Evolutionary conservation across 1,140 invertebrate species (phyloP).

Genomic region (Orchestia grillus): DNA sequence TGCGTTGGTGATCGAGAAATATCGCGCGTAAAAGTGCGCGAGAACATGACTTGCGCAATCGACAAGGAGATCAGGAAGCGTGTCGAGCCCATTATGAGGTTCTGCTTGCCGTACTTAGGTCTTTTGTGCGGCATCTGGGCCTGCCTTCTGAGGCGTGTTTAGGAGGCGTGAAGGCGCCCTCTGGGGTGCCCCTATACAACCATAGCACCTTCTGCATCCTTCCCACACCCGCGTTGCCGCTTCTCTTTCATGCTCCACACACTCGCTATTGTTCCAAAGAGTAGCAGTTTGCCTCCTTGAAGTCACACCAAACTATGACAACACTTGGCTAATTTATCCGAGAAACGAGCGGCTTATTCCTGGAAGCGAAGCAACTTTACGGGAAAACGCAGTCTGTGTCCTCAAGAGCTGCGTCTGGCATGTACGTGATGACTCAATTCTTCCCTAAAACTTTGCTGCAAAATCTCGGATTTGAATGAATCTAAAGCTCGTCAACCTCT

Average conservation of each 20-base stretch:
- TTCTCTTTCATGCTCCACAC: neutral
- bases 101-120: constrained; percentile 49
- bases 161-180: constrained; percentile 30
- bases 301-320: neutral
- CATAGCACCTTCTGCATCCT: neutral
- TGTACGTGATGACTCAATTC: constrained; percentile 38
- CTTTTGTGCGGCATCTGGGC: constrained; percentile 33
- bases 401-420: neutral
- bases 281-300: neutral
- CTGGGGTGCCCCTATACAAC: constrained; percentile 2
- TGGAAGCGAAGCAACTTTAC: constrained; percentile 14
- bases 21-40: neutral
- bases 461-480: neutral
- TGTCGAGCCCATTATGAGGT: constrained; percentile 10
- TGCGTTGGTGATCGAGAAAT: neutral
- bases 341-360: constrained; percentile 52
- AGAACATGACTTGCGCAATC: constrained; percentile 19
- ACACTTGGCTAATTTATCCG: constrained; percentile 53
- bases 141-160: neutral
- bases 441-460: neutral
- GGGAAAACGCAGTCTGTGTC: constrained; percentile 32
- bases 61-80: neutral
- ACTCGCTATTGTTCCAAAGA: constrained; percentile 2
- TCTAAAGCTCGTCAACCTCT: neutral
- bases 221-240: neutral